These are phyloP conservation scores for Serrognathus titanus DNA, from an alignment of 2,888 invertebrate species.

Conservation along the genomic window DNA sequence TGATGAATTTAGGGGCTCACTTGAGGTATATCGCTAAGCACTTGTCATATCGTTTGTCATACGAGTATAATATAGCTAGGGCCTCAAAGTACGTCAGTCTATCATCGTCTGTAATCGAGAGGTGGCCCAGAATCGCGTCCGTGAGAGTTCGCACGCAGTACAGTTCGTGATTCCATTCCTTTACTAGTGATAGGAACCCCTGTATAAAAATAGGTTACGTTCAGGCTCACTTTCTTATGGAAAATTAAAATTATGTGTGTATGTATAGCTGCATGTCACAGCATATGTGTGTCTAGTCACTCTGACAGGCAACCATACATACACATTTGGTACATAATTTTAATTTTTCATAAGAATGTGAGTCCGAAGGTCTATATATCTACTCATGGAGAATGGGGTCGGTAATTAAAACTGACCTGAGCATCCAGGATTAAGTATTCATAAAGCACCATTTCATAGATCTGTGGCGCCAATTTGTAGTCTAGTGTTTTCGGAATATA, in stretches of 20 bases:
- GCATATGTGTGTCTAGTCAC: no score
- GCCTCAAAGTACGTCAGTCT: conserved; percentile 79
- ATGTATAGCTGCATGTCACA: no score
- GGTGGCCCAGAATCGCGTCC: conserved; percentile 79
- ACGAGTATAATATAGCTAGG: conserved; percentile 83
- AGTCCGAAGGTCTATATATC: no score
- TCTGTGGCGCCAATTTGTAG: conserved; percentile 72
- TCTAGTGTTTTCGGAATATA: conserved; percentile 75
- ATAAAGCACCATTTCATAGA: conserved; percentile 92
- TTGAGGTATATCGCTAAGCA: conserved; percentile 87
- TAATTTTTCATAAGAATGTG: no score
- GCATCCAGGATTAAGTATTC: conserved; percentile 86
- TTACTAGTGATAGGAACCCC: conserved; percentile 79
- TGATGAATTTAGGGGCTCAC: conserved; percentile 45
- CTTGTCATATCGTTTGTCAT: conserved; percentile 85
- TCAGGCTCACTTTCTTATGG: not conserved
- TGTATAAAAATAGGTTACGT: conserved; percentile 33
- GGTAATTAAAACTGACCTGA: conserved; percentile 45
- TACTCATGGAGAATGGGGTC: no score
- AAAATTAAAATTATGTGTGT: no score
- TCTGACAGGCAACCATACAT: no score
- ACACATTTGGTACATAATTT: no score
- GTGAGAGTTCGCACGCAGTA: conserved; percentile 82
- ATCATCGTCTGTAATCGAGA: conserved; percentile 66
- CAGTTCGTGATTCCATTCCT: conserved; percentile 83